Base-by-base conservation (phyloP, 1,140 invertebrate genomes). In the Oncopeltus fasciatus region DNA sequence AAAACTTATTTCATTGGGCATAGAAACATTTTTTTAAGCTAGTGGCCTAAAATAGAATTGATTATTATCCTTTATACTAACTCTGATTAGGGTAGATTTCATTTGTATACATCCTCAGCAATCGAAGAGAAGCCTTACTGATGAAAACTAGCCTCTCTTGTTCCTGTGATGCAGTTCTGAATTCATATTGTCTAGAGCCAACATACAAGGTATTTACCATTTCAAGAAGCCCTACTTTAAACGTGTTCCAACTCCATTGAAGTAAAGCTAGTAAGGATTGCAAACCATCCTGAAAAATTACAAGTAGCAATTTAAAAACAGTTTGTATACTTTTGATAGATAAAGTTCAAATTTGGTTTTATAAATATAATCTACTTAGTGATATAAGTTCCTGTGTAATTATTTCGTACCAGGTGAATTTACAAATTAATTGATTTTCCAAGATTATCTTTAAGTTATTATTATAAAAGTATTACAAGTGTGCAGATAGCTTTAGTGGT, bases 141-240 rank as follows among this genome's bases (percentile, higher is more conserved):
- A 94, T 88, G 70, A 92, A 94, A 27, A 92, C 88, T n/a, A 95
- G 75, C 70, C 87, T 78, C 70, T 92, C 86, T 65, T 93, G 76
- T 71, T 89, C 84, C 43, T 80, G 69, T n/a, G 81, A 70, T 5
- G 79, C 77, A 38, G 81, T 77, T 62, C 44, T 58, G 33, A 47
- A 61, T 27, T 60, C 59, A 46, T 56, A 60, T 24, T 60, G 56
- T 44, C 21, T 16, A 16, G 31, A 14, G 11, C 26, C 20, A 33
- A 27, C 20, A 21, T 60, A 60, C 4, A 60, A 27, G 1, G 53
- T 31, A 38, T 28, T 46, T 12, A 56, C 24, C 59, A 57, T 60
- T 53, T 64, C 83, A 1, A 81, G 70, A 24, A 87, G 68, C 56
- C 80, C 79, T 20, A 80, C 77, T 71, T 86, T 88, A 63, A 88